Conservation (phyloP, 2,113 vertebrate genomes). For the Megaleporinus macrocephalus region DNA sequence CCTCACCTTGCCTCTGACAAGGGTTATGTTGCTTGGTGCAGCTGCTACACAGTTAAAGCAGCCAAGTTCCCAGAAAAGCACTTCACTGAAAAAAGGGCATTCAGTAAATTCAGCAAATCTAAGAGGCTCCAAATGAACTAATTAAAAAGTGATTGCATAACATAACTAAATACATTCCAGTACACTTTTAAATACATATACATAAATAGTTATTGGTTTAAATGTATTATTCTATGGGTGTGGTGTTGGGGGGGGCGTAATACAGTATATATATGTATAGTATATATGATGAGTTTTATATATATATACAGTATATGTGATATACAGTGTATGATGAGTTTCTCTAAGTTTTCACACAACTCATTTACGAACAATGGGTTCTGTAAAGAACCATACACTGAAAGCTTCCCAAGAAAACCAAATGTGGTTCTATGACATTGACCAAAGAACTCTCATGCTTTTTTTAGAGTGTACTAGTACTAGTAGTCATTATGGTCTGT, state of each 20-base stretch:
- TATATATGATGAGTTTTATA: too few relatives aligned
- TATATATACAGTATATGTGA: too few relatives aligned
- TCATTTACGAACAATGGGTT: background rate
- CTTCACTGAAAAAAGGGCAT: conserved; percentile 1
- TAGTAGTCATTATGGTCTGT: conserved; percentile 10
- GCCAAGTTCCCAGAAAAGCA: conserved; percentile 6
- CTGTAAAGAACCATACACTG: background rate
- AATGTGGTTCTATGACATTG: too few relatives aligned
- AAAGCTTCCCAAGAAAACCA: background rate
- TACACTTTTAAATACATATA: too few relatives aligned
- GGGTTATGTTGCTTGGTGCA: conserved; percentile 21
- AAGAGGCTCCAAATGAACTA: background rate
- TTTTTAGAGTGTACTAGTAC: background rate
- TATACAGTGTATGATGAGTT: too few relatives aligned
- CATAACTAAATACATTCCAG: background rate
- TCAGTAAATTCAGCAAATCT: conserved; percentile 14
- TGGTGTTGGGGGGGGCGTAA: too few relatives aligned
- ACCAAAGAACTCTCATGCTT: background rate
- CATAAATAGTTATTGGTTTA: too few relatives aligned
- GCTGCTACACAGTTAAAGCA: background rate
- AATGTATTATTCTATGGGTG: too few relatives aligned
- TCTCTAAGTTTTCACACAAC: too few relatives aligned
- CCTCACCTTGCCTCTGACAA: conserved; percentile 35
- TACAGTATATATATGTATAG: too few relatives aligned
- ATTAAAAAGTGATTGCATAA: too few relatives aligned